A percentile compares a stretch with the other conserved stretches of the same genome.
Evolutionary conservation across 1,140 invertebrate species (phyloP).

Genomic region (Calephelis nemesis): DNA sequence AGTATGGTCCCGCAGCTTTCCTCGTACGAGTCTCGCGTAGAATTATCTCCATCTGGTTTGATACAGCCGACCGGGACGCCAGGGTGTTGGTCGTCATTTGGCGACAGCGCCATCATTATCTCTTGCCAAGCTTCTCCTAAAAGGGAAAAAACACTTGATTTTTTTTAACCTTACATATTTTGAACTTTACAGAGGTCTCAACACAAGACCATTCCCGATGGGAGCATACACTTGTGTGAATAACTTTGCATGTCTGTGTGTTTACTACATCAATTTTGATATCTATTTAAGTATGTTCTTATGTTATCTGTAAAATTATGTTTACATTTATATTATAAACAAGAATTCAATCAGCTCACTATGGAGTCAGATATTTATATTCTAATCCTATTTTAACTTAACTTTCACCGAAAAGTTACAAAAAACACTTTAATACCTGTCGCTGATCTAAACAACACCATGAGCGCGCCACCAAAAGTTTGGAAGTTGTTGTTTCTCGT

Average conservation of each 20-base stretch:
- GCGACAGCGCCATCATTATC: slow-evolving; percentile 67
- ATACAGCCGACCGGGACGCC: slow-evolving; percentile 43
- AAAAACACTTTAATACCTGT: slow-evolving; percentile 79
- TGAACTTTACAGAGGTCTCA: too few relatives aligned
- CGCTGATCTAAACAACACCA: slow-evolving; percentile 97
- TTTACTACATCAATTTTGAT: too few relatives aligned
- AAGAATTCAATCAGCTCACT: too few relatives aligned
- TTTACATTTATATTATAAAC: too few relatives aligned
- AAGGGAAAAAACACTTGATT: background rate
- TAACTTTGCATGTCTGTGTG: too few relatives aligned
- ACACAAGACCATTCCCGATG: too few relatives aligned
- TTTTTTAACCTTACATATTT: too few relatives aligned
- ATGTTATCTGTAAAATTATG: too few relatives aligned
- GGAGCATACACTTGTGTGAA: too few relatives aligned
- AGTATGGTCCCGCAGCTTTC: slow-evolving; percentile 48
- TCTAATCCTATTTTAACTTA: too few relatives aligned
- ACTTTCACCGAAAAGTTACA: background rate
- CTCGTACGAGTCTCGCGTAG: slow-evolving; percentile 13
- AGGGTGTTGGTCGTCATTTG: slow-evolving; percentile 47
- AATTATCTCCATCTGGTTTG: slow-evolving; percentile 25
- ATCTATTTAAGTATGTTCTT: too few relatives aligned
- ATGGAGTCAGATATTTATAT: too few relatives aligned
- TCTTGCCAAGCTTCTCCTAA: slow-evolving; percentile 70
- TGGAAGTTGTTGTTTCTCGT: slow-evolving; percentile 99
- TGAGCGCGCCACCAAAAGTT: slow-evolving; percentile 96